Percentiles rank a stretch among this genome's conserved stretches.
Evolutionary conservation across 2,888 invertebrate species (phyloP).

Genomic region (Apoderus coryli): DNA sequence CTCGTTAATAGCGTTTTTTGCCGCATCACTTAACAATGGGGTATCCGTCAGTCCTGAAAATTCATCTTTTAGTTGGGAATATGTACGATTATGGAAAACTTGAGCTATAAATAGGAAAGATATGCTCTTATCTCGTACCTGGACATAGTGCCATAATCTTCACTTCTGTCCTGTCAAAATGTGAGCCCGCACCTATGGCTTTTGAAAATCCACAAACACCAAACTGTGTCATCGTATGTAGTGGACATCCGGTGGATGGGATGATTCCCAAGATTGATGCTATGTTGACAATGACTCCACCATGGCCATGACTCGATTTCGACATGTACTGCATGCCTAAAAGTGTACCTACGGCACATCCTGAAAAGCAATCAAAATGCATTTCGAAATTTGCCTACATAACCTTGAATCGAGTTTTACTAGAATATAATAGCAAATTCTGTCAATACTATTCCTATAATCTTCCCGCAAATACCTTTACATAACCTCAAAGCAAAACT

Average conservation of each 20-base stretch:
- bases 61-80: constrained; percentile 36
- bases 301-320: constrained; percentile 38
- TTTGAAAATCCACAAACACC: constrained; percentile 25
- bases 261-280: constrained; percentile 43
- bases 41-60: constrained; percentile 40
- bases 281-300: constrained; percentile 48
- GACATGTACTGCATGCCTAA: constrained; percentile 42
- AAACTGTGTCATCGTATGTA: constrained; percentile 34
- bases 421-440: too few species aligned
- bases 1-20: constrained; percentile 22
- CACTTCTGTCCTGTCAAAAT: constrained; percentile 36
- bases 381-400: neutral
- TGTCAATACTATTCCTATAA: too few species aligned
- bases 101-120: too few species aligned
- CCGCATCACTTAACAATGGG: constrained; percentile 24
- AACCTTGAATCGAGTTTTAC: too few species aligned
- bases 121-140: too few species aligned
- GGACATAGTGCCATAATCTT: constrained; percentile 40
- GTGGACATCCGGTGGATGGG: constrained; percentile 36
- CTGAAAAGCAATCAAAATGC: constrained; percentile 16
- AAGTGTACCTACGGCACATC: constrained; percentile 30
- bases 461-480: too few species aligned
- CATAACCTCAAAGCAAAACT: too few species aligned
- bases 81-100: constrained; percentile 33
- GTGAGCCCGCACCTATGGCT: constrained; percentile 23